phyloP scores from a whole-genome alignment of 2,888 invertebrate species.

The Spisula solida region DNA sequence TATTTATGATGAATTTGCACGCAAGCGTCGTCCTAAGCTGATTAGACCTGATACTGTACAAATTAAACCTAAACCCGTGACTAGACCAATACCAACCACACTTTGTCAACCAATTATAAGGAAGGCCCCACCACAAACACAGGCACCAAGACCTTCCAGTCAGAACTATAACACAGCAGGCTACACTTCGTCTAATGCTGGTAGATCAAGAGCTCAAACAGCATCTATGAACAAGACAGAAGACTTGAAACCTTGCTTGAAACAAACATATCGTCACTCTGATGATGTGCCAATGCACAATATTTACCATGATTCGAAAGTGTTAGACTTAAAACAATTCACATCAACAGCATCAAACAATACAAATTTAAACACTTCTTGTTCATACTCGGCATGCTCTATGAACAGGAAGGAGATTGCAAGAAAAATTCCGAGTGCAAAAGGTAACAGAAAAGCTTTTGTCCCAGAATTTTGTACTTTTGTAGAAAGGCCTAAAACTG shows the following conservation, averaged over 20 bases:
- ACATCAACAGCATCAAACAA: background rate
- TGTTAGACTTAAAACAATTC: background rate
- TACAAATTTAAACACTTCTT: constrained; percentile 26
- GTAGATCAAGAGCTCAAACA: background rate
- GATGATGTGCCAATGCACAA: background rate
- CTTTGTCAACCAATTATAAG: constrained; percentile 19
- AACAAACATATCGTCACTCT: constrained; percentile 12
- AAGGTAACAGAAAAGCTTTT: constrained; percentile 20
- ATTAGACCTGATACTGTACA: constrained; percentile 30
- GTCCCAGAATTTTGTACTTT: constrained; percentile 12
- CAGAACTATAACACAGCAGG: constrained; percentile 34
- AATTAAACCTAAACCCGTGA: constrained; percentile 41
- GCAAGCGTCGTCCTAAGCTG: constrained; percentile 55
- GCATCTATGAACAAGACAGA: background rate
- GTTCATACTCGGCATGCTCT: background rate
- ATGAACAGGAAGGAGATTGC: background rate
- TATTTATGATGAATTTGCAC: constrained; percentile 70
- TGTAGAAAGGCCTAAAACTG: background rate
- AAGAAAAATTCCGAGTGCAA: constrained; percentile 7
- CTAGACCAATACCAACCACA: constrained; percentile 25
- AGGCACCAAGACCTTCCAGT: background rate
- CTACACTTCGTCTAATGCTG: background rate
- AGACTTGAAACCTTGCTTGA: background rate
- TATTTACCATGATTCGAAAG: background rate
- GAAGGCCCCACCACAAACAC: background rate